Evolutionary conservation across 2,797 vertebrate species (phyloP).

Genomic region (Acanthiza pusilla): DNA sequence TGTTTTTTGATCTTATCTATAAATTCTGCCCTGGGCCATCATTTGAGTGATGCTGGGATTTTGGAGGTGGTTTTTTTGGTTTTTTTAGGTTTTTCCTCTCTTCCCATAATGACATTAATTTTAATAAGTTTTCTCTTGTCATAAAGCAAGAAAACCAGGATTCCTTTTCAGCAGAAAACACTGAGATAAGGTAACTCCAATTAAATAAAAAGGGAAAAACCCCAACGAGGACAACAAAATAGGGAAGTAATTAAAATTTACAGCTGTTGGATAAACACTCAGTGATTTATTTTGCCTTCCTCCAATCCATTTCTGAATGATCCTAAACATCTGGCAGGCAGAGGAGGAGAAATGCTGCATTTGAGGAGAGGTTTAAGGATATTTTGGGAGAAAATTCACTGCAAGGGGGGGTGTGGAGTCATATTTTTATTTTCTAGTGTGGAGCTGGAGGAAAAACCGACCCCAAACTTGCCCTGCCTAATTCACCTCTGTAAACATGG

Average conservation of each 20-base stretch:
- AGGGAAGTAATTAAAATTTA: not conserved
- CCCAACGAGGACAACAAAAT: not conserved
- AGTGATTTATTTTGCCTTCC: not conserved
- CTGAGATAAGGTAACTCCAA: not conserved
- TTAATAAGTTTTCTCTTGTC: not conserved
- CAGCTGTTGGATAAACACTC: not conserved
- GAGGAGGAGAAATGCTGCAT: not conserved
- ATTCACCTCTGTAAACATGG: not conserved
- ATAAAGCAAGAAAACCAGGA: not conserved
- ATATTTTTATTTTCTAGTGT: accelerated
- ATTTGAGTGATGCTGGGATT: not conserved
- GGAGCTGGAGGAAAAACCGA: not conserved
- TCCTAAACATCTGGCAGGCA: not conserved
- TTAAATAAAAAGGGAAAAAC: not conserved
- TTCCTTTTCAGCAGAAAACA: not conserved
- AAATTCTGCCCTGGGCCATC: not conserved
- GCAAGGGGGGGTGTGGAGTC: not conserved
- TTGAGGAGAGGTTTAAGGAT: not conserved
- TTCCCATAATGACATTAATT: not conserved
- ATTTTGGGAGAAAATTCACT: accelerated
- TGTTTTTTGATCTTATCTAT: not conserved
- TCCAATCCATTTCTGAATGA: not conserved
- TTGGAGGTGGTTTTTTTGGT: not conserved
- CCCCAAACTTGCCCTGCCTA: accelerated
- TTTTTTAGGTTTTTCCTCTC: not conserved